A percentile compares a stretch with the other conserved stretches of the same genome.
These are phyloP conservation scores for Bugula neritina DNA, from an alignment of 2,888 invertebrate species.

Conservation along the genomic window DNA sequence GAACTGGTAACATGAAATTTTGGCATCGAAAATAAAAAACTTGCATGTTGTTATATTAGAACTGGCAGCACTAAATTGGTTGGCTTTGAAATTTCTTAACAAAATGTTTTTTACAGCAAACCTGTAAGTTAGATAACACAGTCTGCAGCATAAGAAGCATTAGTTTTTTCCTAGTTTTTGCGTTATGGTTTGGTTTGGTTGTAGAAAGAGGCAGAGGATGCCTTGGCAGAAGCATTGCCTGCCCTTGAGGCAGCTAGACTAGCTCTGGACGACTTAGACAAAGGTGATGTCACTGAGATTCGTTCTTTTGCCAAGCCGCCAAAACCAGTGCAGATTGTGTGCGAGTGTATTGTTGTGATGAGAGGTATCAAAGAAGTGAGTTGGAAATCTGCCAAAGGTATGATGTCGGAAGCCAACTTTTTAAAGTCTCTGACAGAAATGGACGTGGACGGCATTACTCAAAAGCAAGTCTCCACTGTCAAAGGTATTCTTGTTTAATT, in stretches of 20 bases:
- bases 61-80: too few species aligned
- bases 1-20: too few species aligned
- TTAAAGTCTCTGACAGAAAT: conserved; percentile 73
- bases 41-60: too few species aligned
- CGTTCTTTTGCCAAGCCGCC: conserved; percentile 83
- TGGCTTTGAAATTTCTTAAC: too few species aligned
- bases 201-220: conserved; percentile 69
- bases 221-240: conserved; percentile 73
- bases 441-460: conserved; percentile 61
- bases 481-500: conserved; percentile 45
- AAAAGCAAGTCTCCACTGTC: conserved; percentile 47
- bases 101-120: too few species aligned
- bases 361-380: conserved; percentile 75
- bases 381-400: conserved; percentile 83
- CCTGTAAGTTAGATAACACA: too few species aligned
- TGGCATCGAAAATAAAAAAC: too few species aligned
- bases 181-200: too few species aligned
- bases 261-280: conserved; percentile 76
- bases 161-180: too few species aligned
- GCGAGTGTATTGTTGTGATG: conserved; percentile 82
- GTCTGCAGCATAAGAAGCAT: too few species aligned
- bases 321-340: conserved; percentile 78
- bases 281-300: conserved; percentile 85
- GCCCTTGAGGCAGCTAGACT: conserved; percentile 73
- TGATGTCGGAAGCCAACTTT: conserved; percentile 87